Conservation (phyloP, 2,113 vertebrate species). For the Phrynosoma platyrhinos region DNA sequence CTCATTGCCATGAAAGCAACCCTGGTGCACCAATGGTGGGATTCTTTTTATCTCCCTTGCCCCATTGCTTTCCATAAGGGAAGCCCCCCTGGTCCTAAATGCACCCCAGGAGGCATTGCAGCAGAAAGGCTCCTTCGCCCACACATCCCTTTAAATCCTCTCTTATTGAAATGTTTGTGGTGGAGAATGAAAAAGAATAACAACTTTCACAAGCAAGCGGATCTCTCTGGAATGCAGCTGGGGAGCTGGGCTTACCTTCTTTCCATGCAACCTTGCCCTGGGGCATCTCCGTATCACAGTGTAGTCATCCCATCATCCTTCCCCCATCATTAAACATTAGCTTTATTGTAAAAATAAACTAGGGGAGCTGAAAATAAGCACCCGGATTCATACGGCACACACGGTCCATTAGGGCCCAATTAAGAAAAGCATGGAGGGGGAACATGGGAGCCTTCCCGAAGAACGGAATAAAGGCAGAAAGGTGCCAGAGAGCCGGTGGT, state of each 20-base stretch:
- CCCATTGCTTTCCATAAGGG: too few species aligned
- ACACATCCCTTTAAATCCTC: slow-evolving; percentile 2
- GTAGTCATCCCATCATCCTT: neutral
- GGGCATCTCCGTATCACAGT: neutral
- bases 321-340: neutral
- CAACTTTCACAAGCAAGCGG: slow-evolving; percentile 3
- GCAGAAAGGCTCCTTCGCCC: neutral
- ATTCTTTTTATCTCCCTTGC: too few species aligned
- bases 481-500: neutral
- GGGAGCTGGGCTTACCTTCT: neutral
- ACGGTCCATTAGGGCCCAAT: too few species aligned
- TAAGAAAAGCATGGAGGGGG: neutral
- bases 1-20: too few species aligned
- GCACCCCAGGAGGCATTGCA: neutral
- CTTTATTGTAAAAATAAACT: slow-evolving; percentile 4
- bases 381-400: neutral
- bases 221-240: neutral
- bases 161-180: slow-evolving; percentile 22
- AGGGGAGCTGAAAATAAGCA: neutral
- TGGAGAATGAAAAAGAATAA: slow-evolving; percentile 11
- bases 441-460: too few species aligned
- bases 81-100: too few species aligned
- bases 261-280: neutral
- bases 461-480: neutral
- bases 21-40: too few species aligned